A percentile compares a stretch with the other conserved stretches of the same genome.
Conservation (phyloP, 2,888 invertebrate species). For the Trachelus troglodyta region DNA sequence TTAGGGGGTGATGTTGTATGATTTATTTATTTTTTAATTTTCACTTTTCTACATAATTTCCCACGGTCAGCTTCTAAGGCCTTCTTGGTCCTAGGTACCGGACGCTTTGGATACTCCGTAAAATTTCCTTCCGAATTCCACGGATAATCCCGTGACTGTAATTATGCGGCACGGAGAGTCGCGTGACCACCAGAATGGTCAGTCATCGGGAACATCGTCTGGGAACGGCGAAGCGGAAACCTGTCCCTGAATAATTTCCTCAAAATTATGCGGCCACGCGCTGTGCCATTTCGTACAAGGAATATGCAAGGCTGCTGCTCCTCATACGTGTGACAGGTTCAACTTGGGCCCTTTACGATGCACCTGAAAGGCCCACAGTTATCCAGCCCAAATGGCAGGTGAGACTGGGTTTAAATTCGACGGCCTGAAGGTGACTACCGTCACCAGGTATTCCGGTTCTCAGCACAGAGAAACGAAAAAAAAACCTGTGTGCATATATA, state of each 20-base stretch:
- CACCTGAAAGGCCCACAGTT: slow-evolving; percentile 27
- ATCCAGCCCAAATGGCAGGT: slow-evolving; percentile 16
- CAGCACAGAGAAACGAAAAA: neutral
- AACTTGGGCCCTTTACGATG: slow-evolving; percentile 9
- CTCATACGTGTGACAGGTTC: slow-evolving; percentile 29
- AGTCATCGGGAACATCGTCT: slow-evolving; percentile 4
- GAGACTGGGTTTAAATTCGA: slow-evolving; percentile 18
- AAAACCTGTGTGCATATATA: neutral
- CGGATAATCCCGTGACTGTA: slow-evolving; percentile 40
- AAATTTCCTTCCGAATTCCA: slow-evolving; percentile 11
- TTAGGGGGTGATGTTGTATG: neutral
- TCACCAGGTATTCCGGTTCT: neutral
- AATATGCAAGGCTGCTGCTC: slow-evolving; percentile 13
- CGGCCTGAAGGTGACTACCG: neutral
- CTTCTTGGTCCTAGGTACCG: neutral
- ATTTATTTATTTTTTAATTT: neutral
- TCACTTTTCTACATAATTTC: neutral
- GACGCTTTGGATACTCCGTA: neutral
- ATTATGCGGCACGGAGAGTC: slow-evolving; percentile 46
- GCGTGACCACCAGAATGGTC: slow-evolving; percentile 23
- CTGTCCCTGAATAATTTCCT: slow-evolving; percentile 36
- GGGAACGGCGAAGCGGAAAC: slow-evolving; percentile 11
- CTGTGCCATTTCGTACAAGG: slow-evolving; percentile 22
- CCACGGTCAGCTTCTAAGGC: neutral
- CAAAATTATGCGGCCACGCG: slow-evolving; percentile 38